Conservation (phyloP, 2,797 vertebrate species). For the Apodemus agrarius region DNA sequence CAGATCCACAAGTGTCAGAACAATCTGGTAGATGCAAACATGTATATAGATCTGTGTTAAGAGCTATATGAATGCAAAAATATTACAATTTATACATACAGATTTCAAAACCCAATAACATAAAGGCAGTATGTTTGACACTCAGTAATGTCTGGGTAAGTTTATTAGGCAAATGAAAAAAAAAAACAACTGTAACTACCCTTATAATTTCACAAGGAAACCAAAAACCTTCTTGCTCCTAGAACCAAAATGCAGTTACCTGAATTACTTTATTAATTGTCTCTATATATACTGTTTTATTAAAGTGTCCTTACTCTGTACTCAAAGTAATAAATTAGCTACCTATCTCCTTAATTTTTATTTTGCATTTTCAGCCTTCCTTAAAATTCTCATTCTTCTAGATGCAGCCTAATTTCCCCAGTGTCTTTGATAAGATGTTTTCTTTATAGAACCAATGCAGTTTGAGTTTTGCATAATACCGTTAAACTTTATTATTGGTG, state of each 20-base stretch:
- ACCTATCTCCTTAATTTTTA: conserved; percentile 37
- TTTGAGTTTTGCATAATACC: conserved; percentile 44
- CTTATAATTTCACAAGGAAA: conserved; percentile 54
- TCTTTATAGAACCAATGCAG: conserved; percentile 54
- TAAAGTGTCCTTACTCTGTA: conserved; percentile 18
- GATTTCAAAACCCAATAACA: conserved; percentile 51
- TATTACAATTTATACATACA: neutral
- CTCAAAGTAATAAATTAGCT: conserved; percentile 46
- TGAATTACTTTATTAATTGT: conserved; percentile 53
- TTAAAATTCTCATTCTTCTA: conserved; percentile 56
- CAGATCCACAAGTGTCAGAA: conserved; percentile 14
- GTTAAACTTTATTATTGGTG: conserved; percentile 41
- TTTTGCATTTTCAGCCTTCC: conserved; percentile 1
- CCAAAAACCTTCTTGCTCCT: conserved; percentile 11
- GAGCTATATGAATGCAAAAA: conserved; percentile 21
- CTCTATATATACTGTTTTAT: conserved; percentile 50
- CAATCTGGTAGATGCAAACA: conserved; percentile 16
- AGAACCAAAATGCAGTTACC: conserved; percentile 34
- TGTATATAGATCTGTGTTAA: conserved; percentile 24
- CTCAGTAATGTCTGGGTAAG: conserved; percentile 29
- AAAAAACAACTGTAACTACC: conserved; percentile 57
- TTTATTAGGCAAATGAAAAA: conserved; percentile 45
- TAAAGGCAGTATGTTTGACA: conserved; percentile 49
- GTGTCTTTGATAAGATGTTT: neutral
- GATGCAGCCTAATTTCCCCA: conserved; percentile 25